phyloP scores from a whole-genome alignment of 2,888 invertebrate species.

The Dermolepida albohirtum region DNA sequence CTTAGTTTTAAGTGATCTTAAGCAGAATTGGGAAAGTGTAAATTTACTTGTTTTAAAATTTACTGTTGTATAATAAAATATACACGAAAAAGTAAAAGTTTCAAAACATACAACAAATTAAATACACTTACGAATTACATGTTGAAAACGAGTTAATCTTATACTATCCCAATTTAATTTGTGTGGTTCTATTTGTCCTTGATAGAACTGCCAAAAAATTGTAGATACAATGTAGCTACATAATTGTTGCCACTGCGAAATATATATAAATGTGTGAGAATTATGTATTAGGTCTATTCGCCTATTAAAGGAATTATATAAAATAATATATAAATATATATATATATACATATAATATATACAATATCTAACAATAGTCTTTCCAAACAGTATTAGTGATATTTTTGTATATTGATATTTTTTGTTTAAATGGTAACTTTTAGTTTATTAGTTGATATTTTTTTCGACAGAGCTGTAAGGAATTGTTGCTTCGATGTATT shows the following conservation, averaged over 20 bases:
- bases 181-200: slow-evolving; percentile 21
- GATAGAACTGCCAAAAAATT: slow-evolving; percentile 31
- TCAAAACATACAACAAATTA: neutral
- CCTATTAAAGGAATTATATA: slow-evolving; percentile 39
- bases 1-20: slow-evolving; percentile 5
- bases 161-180: neutral
- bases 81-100: too few relatives aligned
- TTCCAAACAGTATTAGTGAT: slow-evolving; percentile 48
- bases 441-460: slow-evolving; percentile 10
- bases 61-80: too few relatives aligned
- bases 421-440: slow-evolving; percentile 9
- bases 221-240: slow-evolving; percentile 8
- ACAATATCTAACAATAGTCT: slow-evolving; percentile 41
- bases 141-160: too few relatives aligned
- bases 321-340: slow-evolving; percentile 23
- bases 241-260: slow-evolving; percentile 38
- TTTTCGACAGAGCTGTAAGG: slow-evolving; percentile 16
- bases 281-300: slow-evolving; percentile 31
- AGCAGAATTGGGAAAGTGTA: slow-evolving; percentile 18
- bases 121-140: too few relatives aligned
- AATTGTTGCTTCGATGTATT: slow-evolving; percentile 18
- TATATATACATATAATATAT: slow-evolving; percentile 10
- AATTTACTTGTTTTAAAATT: neutral
- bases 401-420: slow-evolving; percentile 37
- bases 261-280: slow-evolving; percentile 26